phyloP scores from a whole-genome alignment of 1,140 invertebrate species.

The Oscheius sp. region DNA sequence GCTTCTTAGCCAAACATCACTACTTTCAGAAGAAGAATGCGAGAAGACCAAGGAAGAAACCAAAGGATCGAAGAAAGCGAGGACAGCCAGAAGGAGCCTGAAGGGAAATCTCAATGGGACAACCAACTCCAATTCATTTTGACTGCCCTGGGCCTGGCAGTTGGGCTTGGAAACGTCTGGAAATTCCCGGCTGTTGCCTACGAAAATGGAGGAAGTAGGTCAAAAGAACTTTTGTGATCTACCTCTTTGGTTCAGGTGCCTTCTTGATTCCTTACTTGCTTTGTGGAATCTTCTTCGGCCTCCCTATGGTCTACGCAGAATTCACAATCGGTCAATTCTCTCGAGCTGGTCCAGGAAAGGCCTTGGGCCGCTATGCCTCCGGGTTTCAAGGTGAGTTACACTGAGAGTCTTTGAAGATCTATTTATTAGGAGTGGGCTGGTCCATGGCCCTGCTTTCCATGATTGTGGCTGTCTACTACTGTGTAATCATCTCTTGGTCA shows the following conservation, averaged over 20 bases:
- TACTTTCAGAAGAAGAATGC: too few relatives aligned
- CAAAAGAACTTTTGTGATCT: not conserved
- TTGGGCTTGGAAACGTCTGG: slow-evolving; percentile 86
- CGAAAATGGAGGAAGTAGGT: slow-evolving; percentile 83
- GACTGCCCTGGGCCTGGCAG: slow-evolving; percentile 83
- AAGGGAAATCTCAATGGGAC: too few relatives aligned
- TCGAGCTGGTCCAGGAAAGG: slow-evolving; percentile 72
- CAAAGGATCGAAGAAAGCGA: too few relatives aligned
- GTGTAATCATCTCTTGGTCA: slow-evolving; percentile 14
- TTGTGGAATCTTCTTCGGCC: slow-evolving; percentile 13
- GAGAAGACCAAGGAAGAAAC: too few relatives aligned
- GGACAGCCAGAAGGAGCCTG: too few relatives aligned
- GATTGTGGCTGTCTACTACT: slow-evolving; percentile 3
- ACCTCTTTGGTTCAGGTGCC: not conserved
- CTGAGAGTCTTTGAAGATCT: slow-evolving; percentile 7
- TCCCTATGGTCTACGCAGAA: slow-evolving; percentile 27
- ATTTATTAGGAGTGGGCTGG: slow-evolving; percentile 18
- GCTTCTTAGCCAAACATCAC: too few relatives aligned
- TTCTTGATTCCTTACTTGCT: slow-evolving; percentile 26
- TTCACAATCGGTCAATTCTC: slow-evolving; percentile 16
- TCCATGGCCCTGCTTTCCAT: not conserved
- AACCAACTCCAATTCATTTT: slow-evolving; percentile 86
- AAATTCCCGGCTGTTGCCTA: slow-evolving; percentile 90
- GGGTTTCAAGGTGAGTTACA: slow-evolving; percentile 44
- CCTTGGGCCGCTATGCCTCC: slow-evolving; percentile 81